Conservation (phyloP, 2,797 vertebrate species). For the Chelon auratus region DNA sequence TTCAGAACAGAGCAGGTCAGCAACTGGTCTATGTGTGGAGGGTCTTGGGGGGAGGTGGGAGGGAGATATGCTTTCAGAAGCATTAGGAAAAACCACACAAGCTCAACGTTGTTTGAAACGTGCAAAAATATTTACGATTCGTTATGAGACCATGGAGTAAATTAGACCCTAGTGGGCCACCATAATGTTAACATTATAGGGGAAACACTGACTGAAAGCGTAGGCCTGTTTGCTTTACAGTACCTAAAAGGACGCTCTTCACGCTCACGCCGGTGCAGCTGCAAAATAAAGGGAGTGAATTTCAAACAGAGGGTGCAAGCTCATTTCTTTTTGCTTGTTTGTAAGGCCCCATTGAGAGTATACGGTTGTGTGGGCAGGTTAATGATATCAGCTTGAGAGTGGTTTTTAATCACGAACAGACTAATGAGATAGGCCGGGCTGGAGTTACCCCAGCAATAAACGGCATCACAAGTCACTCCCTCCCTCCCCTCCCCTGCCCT, state of each 20-base stretch:
- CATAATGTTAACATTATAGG: too few relatives aligned
- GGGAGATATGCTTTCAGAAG: too few relatives aligned
- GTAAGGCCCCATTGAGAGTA: slow-evolving; percentile 66
- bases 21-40: too few relatives aligned
- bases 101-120: too few relatives aligned
- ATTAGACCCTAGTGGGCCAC: too few relatives aligned
- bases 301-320: slow-evolving; percentile 31
- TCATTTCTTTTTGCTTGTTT: slow-evolving; percentile 64
- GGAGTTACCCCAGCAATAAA: slow-evolving; percentile 63
- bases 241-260: not conserved
- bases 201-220: too few relatives aligned
- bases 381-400: slow-evolving; percentile 73
- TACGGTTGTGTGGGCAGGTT: slow-evolving; percentile 75
- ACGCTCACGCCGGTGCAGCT: slow-evolving; percentile 20
- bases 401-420: slow-evolving; percentile 78
- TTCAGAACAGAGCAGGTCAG: too few relatives aligned
- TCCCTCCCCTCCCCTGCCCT: not conserved
- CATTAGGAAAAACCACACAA: too few relatives aligned
- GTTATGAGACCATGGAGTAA: too few relatives aligned
- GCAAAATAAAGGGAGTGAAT: slow-evolving; percentile 39
- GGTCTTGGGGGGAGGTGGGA: too few relatives aligned
- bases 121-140: too few relatives aligned
- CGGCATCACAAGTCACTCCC: slow-evolving; percentile 21
- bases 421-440: slow-evolving; percentile 70
- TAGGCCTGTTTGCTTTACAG: slow-evolving; percentile 10